A percentile compares a stretch with the other conserved stretches of the same genome.
These are phyloP conservation scores for Lepidochitona cinerea DNA, from an alignment of 2,888 invertebrate species.

Conservation along the genomic window DNA sequence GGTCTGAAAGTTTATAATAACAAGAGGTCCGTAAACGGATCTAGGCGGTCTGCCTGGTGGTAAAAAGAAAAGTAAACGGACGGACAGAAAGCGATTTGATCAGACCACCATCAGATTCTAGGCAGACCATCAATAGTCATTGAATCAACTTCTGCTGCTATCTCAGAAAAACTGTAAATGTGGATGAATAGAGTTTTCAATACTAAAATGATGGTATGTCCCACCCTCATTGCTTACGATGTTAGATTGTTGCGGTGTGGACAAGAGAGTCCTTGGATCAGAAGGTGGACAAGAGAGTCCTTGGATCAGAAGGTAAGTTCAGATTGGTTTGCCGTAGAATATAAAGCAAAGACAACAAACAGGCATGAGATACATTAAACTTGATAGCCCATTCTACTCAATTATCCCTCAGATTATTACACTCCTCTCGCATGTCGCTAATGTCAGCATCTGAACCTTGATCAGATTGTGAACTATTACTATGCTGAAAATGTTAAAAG, in stretches of 20 bases:
- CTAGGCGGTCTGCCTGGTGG: too few relatives aligned
- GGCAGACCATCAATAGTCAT: constrained; percentile 25
- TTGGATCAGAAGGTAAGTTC: constrained; percentile 32
- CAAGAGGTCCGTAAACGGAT: not conserved
- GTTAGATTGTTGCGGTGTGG: constrained; percentile 22
- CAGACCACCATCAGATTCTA: too few relatives aligned
- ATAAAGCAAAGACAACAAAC: not conserved
- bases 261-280: constrained; percentile 28
- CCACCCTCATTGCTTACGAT: constrained; percentile 24
- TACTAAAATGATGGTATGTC: constrained; percentile 29
- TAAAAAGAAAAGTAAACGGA: too few relatives aligned
- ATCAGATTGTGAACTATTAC: too few relatives aligned
- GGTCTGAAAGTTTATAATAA: not conserved
- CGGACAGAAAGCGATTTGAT: too few relatives aligned
- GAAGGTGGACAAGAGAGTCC: too few relatives aligned
- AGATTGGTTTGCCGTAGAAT: not conserved
- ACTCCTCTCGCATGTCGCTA: not conserved
- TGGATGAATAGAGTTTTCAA: constrained; percentile 5
- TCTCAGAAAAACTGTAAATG: not conserved
- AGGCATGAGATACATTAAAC: not conserved
- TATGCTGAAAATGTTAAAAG: too few relatives aligned
- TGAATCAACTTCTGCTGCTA: not conserved
- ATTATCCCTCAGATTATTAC: not conserved
- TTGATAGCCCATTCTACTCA: not conserved
- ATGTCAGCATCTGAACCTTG: not conserved